Evolutionary conservation across 1,140 invertebrate genomes (phyloP), one percentile per base, ranked within the genome.

Genomic region (Scaptodrosophila lebanonensis): DNA sequence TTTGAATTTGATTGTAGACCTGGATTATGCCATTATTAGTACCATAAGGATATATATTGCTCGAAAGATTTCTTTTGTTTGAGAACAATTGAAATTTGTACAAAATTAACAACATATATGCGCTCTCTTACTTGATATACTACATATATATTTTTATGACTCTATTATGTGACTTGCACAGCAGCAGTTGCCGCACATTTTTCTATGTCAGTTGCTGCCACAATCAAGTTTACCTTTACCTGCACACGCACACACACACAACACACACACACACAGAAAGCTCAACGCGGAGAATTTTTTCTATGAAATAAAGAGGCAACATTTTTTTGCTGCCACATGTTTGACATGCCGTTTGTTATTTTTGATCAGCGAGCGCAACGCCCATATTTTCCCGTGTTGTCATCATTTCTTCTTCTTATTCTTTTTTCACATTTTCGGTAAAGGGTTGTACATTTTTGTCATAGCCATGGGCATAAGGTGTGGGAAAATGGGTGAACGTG

Each of bases 311-410:
- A 51, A 57, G 33, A 57, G 35, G 27, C 50, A 48, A 30, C 30
- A 53, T 52, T 64, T 77, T n/a, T 63, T 77, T 63, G 40, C 36
- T 54, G 52, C 45, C 57, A 49, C 52, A 77, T 76, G 62, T 66
- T 57, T 76, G 72, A 66, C 71, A 76, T 71, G 66, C 62, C 72
- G 72, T 71, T 71, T 77, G 66, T 77, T 72, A 77, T 77, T 71
- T 77, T 64, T 72, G 54, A 64, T 72, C 58, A 72, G 63, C 39
- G 38, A 59, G 51, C 13, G 27, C 54, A 75, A 48, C 62, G 45
- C 63, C 65, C 57, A 60, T 69, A 48, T 54, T 51, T 51, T 35
- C 50, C 49, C 50, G 56, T 67, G 48, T 58, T 12, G 35, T 30
- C 40, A 25, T 53, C 48, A 42, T 52, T 47, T 42, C 12, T 7